Percentiles rank a stretch among this genome's conserved stretches.
Conservation (phyloP, 2,888 invertebrate genomes). For the Brachyptera risi region DNA sequence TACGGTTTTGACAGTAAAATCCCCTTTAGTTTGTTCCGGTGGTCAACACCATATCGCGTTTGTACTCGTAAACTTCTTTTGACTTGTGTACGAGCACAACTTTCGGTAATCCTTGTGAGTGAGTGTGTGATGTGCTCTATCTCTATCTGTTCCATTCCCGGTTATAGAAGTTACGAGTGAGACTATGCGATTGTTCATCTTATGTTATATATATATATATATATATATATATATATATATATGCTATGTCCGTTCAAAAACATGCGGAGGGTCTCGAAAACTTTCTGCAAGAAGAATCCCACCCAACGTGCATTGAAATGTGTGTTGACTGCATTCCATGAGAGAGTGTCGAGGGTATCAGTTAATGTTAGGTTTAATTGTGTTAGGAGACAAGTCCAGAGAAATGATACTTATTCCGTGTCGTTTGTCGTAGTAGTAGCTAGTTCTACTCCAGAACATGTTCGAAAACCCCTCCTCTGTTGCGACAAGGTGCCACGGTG, state of each 20-base stretch:
- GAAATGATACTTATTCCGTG: conserved; percentile 13
- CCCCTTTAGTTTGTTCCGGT: background rate
- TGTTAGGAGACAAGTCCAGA: conserved; percentile 23
- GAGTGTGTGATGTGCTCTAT: too few species aligned
- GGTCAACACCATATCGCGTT: background rate
- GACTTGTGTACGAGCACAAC: background rate
- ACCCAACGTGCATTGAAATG: conserved; percentile 7
- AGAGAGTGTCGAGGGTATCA: conserved; percentile 1
- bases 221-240: too few species aligned
- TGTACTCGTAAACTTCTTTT: background rate
- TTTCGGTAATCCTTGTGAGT: too few species aligned
- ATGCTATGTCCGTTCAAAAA: too few species aligned
- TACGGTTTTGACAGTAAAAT: background rate
- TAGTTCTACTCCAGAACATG: background rate
- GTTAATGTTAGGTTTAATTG: conserved; percentile 23
- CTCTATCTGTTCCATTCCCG: too few species aligned
- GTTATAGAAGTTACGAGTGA: too few species aligned
- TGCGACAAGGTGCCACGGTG: conserved; percentile 29
- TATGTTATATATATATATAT: too few species aligned
- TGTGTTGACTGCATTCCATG: background rate
- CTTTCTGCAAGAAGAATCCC: conserved; percentile 6
- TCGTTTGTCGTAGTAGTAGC: conserved; percentile 4
- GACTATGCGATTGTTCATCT: too few species aligned
- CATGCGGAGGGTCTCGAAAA: background rate
- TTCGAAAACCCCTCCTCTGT: conserved; percentile 23